These are phyloP conservation scores for Drosophila anomalata DNA, from an alignment of 2,888 invertebrate genomes.

Conservation along the genomic window DNA sequence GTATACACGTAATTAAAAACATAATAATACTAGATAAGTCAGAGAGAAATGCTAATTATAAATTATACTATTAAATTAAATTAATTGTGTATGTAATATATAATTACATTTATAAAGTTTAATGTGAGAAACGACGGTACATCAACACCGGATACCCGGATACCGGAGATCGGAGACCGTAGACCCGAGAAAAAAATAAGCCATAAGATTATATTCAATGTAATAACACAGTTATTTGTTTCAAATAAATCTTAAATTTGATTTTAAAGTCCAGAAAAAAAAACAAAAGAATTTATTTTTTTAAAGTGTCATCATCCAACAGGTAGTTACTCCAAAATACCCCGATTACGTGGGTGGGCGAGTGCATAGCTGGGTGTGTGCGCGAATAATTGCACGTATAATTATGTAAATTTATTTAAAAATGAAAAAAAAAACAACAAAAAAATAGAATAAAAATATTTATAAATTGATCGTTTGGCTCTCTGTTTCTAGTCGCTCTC, in stretches of 20 bases:
- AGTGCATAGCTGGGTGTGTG: constrained; percentile 18
- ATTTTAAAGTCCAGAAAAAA: constrained; percentile 68
- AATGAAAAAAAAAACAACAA: constrained; percentile 9
- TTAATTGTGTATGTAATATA: constrained; percentile 79
- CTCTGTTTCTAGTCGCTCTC: constrained; percentile 12
- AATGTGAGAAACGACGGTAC: constrained; percentile 57
- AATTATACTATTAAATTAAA: constrained; percentile 67
- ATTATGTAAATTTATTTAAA: constrained; percentile 47
- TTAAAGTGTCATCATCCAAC: not conserved
- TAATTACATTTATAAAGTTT: constrained; percentile 75
- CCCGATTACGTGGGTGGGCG: constrained; percentile 35
- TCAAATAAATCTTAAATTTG: constrained; percentile 83
- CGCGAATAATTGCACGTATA: constrained; percentile 59
- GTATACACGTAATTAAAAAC: constrained; percentile 32
- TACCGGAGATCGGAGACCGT: constrained; percentile 28
- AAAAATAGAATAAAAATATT: constrained; percentile 32
- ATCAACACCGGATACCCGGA: constrained; percentile 49
- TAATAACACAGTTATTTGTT: constrained; percentile 84
- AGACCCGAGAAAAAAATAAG: constrained; percentile 39
- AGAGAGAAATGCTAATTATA: constrained; percentile 53
- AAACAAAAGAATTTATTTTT: not conserved
- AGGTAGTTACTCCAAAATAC: constrained; percentile 23
- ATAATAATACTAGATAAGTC: constrained; percentile 38
- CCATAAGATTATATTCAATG: constrained; percentile 74
- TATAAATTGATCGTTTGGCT: constrained; percentile 31